Conservation (phyloP, 2,797 vertebrate species). For the Enteromius radiatus region DNA sequence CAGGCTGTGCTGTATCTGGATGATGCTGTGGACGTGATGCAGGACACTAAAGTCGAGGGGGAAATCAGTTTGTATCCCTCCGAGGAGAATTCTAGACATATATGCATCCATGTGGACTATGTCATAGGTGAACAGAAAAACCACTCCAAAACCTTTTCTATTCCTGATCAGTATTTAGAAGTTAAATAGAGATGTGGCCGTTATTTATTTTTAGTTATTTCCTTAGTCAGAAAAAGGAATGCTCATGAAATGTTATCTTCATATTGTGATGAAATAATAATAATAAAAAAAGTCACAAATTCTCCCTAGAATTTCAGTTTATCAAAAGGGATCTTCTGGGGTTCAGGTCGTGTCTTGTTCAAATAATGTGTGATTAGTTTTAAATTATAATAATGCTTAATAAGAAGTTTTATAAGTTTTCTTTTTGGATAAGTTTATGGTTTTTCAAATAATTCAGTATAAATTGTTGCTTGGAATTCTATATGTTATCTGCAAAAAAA, state of each 20-base stretch:
- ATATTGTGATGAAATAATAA: neutral
- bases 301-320: neutral
- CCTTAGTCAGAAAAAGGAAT: neutral
- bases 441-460: neutral
- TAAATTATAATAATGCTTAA: neutral
- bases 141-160: slow-evolving; percentile 84
- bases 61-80: slow-evolving; percentile 84
- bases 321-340: neutral
- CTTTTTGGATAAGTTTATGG: neutral
- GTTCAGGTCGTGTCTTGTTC: neutral
- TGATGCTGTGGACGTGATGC: slow-evolving; percentile 80
- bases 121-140: slow-evolving; percentile 79
- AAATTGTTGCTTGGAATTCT: neutral
- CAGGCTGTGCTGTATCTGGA: slow-evolving; percentile 87
- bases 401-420: neutral
- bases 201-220: neutral
- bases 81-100: slow-evolving; percentile 80
- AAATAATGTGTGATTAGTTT: neutral
- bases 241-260: neutral
- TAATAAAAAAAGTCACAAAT: neutral
- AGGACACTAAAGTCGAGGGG: slow-evolving; percentile 82
- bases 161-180: slow-evolving; percentile 81
- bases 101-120: slow-evolving; percentile 84
- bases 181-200: slow-evolving; percentile 38
- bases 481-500: neutral